phyloP scores from a whole-genome alignment of 2,888 invertebrate genomes.

The Sialis lutaria region DNA sequence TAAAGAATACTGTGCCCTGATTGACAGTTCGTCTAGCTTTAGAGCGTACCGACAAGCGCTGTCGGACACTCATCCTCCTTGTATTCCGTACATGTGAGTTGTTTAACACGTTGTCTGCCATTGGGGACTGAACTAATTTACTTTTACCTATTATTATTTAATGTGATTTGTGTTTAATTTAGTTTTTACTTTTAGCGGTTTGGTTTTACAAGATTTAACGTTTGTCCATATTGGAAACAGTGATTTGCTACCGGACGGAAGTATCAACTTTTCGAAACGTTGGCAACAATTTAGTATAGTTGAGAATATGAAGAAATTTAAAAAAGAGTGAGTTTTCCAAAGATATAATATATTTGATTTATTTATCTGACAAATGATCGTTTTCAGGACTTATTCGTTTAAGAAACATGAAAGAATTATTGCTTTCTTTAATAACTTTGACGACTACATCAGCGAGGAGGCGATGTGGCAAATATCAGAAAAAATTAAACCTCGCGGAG shows the following conservation, averaged over 20 bases:
- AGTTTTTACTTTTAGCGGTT: constrained; percentile 48
- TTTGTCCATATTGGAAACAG: constrained; percentile 97
- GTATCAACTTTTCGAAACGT: constrained; percentile 89
- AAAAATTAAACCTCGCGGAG: constrained; percentile 80
- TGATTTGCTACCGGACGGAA: constrained; percentile 70
- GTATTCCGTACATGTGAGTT: constrained; percentile 98
- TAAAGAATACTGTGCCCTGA: constrained; percentile 87
- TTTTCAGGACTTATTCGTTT: constrained; percentile 72
- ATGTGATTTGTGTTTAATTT: no score
- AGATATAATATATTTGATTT: not conserved
- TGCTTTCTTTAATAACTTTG: constrained; percentile 91
- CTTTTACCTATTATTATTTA: no score
- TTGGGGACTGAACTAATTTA: no score
- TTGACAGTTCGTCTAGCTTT: constrained; percentile 97
- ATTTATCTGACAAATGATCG: constrained; percentile 5
- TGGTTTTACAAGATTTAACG: constrained; percentile 95
- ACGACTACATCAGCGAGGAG: constrained; percentile 89
- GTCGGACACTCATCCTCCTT: constrained; percentile 90
- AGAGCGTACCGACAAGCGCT: constrained; percentile 89
- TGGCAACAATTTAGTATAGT: constrained; percentile 99
- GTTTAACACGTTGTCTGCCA: no score
- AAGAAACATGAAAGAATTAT: constrained; percentile 88
- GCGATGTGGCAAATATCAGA: constrained; percentile 98
- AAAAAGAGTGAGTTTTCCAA: constrained; percentile 62
- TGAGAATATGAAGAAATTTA: constrained; percentile 95